Percentiles rank a stretch among this genome's conserved stretches.
These are phyloP conservation scores for Monopterus albus DNA, from an alignment of 2,113 vertebrate species.

Conservation along the genomic window DNA sequence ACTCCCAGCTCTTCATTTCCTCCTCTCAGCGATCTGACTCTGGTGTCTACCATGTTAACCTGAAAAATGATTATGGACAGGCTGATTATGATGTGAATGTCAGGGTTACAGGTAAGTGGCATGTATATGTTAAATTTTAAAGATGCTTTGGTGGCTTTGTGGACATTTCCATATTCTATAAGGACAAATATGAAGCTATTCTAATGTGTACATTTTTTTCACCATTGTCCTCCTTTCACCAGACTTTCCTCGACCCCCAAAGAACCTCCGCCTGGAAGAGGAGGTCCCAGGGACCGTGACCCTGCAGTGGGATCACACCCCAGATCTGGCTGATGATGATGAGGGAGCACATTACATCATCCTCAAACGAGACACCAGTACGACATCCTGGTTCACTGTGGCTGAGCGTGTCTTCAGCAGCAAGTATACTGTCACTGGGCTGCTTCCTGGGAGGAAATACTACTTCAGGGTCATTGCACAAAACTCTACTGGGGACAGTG, in stretches of 20 bases:
- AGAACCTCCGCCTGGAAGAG: slow-evolving; percentile 74
- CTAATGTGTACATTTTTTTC: no score
- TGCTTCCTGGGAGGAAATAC: slow-evolving; percentile 78
- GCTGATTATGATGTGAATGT: slow-evolving; percentile 63
- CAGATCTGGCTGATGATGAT: slow-evolving; percentile 62
- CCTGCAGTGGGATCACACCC: slow-evolving; percentile 78
- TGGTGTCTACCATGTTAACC: slow-evolving; percentile 60
- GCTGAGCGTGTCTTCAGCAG: slow-evolving; percentile 73
- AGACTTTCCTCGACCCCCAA: slow-evolving; percentile 72
- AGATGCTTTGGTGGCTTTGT: neutral
- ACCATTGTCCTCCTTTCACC: neutral
- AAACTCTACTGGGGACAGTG: slow-evolving; percentile 70
- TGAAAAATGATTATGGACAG: slow-evolving; percentile 74
- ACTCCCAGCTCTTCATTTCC: slow-evolving; percentile 77
- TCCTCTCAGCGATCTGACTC: slow-evolving; percentile 71
- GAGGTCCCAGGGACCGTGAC: slow-evolving; percentile 74
- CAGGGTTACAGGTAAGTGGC: slow-evolving; percentile 68
- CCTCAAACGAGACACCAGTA: slow-evolving; percentile 76
- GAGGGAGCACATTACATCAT: slow-evolving; percentile 69
- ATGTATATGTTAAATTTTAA: no score
- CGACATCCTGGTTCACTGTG: slow-evolving; percentile 66
- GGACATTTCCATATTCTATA: neutral
- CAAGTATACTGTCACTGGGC: slow-evolving; percentile 72
- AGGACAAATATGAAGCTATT: no score
- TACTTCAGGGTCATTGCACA: slow-evolving; percentile 78